Evolutionary conservation across 2,888 invertebrate species (phyloP).

Genomic region (Ommatoiulus sabulosus): DNA sequence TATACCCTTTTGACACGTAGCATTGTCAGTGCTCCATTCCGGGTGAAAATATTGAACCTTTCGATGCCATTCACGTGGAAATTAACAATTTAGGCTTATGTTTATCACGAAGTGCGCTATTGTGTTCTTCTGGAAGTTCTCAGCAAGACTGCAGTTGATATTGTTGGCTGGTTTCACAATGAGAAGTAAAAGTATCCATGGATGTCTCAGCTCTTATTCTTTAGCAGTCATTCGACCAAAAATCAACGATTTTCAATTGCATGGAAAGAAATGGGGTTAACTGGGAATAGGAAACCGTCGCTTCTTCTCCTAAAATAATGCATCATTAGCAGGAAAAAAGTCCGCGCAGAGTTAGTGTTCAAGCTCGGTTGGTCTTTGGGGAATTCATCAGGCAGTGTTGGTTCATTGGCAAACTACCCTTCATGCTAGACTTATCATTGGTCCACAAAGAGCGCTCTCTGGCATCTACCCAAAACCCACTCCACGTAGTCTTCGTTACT

Average conservation of each 20-base stretch:
- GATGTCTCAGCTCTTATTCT: background rate
- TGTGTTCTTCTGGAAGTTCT: background rate
- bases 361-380: background rate
- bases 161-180: background rate
- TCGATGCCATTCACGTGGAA: background rate
- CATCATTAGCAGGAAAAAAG: slow-evolving; percentile 9
- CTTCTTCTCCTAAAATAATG: slow-evolving; percentile 2
- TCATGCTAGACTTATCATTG: slow-evolving; percentile 19
- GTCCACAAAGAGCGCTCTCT: background rate
- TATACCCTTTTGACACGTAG: too few species aligned
- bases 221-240: slow-evolving; percentile 12
- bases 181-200: background rate
- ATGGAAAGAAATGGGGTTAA: slow-evolving; percentile 19
- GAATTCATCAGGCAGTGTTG: slow-evolving; percentile 3
- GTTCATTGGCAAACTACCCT: slow-evolving; percentile 3
- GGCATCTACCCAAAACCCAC: background rate
- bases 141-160: background rate
- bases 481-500: background rate
- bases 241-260: slow-evolving; percentile 19
- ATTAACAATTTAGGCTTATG: slow-evolving; percentile 1
- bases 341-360: background rate
- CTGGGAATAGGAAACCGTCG: slow-evolving; percentile 12
- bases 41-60: background rate
- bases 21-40: too few species aligned
- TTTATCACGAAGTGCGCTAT: background rate